Base-by-base conservation (phyloP, 2,888 invertebrate genomes). In the Ellobium chinense region DNA sequence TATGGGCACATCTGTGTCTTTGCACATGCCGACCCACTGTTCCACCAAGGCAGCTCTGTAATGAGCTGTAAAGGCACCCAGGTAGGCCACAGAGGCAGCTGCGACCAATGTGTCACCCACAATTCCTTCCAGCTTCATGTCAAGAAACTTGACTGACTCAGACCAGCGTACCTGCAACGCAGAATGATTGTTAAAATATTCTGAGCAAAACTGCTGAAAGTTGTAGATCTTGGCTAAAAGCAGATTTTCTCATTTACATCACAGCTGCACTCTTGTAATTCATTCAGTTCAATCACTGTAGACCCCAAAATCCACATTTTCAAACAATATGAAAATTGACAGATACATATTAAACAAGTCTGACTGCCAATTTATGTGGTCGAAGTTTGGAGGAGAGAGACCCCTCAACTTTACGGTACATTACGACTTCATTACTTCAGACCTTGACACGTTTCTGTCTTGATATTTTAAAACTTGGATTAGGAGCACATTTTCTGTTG, bases 91-190 rank as follows among this genome's bases (percentile, higher is more conserved):
- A 77, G 90, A 86, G 0, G 90, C 91, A 2, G 93, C 91, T 0
- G 91, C 90, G 5, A 93, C 87, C 56, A 93, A 81, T 0, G 91
- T 91, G 84, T 92, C 91, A 0, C 93, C 93, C 18, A 92, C 91
- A 46, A 93, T 83, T 27, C 90, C 90, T 83, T 88, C 85, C 58
- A 93, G 86, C 75, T 91, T 91, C 63, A 87, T 82, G 80, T 92
- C 90, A 60, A 92, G 83, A 60, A 88, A 85, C 66, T 88, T 88
- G 24, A 92, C 91, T 7, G 91, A 89, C 73, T 91, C 91, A 18
- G 87, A 86, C 93, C 93, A 93, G 21, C 93, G 88, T 29, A 89
- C 88, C 91, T 91, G 78, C 4, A 72, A 31, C 12, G 36, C 12
- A 58, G 58, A 12, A 65, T 14, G 24, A 60, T n/a, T n/a, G n/a